Conservation (phyloP, 2,797 vertebrate species). For the Rallus crepitans region DNA sequence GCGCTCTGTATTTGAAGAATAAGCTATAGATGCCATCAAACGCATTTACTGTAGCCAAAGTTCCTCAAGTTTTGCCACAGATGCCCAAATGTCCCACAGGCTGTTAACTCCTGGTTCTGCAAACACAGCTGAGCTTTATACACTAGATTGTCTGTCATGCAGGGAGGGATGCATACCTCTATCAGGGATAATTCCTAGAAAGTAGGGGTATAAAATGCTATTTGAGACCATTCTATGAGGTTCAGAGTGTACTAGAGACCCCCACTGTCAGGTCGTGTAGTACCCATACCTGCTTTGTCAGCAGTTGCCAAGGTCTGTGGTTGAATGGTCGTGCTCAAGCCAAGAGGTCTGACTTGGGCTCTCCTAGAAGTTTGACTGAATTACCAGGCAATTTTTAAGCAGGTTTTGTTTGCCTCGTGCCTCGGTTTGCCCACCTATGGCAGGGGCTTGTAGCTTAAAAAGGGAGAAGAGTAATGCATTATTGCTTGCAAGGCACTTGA, state of each 20-base stretch:
- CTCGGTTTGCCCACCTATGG: background rate
- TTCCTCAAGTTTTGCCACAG: background rate
- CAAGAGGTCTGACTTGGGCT: background rate
- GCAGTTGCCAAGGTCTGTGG: accelerated
- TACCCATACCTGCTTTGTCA: background rate
- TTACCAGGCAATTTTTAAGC: background rate
- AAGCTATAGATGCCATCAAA: background rate
- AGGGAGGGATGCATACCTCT: background rate
- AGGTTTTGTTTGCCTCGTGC: background rate
- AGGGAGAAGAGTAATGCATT: background rate
- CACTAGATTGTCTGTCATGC: background rate
- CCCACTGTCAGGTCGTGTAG: accelerated
- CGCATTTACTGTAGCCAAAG: background rate
- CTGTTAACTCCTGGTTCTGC: background rate
- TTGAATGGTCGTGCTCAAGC: background rate
- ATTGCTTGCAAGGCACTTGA: background rate
- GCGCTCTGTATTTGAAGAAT: background rate
- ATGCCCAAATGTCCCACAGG: background rate
- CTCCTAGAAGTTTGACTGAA: background rate
- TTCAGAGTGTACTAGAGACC: background rate
- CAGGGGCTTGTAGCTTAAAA: background rate
- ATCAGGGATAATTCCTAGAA: background rate
- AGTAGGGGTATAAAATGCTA: background rate
- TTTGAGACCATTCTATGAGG: accelerated
- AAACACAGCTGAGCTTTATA: background rate